Base-by-base conservation (phyloP, 2,888 invertebrate species). In the Torymus texanus region DNA sequence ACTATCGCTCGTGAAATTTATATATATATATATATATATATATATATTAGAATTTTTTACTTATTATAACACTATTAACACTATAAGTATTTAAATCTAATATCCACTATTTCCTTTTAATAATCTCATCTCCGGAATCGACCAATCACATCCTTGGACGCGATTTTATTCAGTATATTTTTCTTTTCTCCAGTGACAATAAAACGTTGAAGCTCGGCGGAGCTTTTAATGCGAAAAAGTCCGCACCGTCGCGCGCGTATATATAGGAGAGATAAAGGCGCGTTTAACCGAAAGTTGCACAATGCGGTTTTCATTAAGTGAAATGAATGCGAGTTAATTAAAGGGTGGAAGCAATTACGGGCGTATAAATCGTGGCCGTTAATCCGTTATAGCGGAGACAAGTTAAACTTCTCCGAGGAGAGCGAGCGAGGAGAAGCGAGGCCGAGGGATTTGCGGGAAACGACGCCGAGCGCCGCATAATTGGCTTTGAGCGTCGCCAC, bases 401-500 rank as follows among this genome's bases (percentile, higher is more conserved):
- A 88, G 87, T 86, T 87, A 87, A 88, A 88, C 87, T 87, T 86
- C 87, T 85, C 85, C 80, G 62, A 11, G 16, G 41, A 41, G 70
- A 58, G 55, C 8, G 18, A 29, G 18, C 5, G 21, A n/a, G 61
- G 11, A 3, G 18, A 59, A 67, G 75, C 24, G 61, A 70, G 18
- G 78, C 82, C 80, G 79, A 80, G 87, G 86, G 87, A 87, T 87
- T 87, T 87, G 87, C 87, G 86, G 86, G 83, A 76, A 78, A 86
- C 86, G 86, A 85, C 86, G 85, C 79, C 78, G 86, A 85, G 86
- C 87, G 87, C 87, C 88, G 88, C 89, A 90, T 90, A 90, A 90
- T 90, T 90, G 89, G 88, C 90, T 90, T 87, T 90, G 90, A 90
- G 86, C 89, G 86, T 87, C 88, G 86, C 88, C 90, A 90, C 90